Base-by-base conservation (phyloP, 2,113 vertebrate genomes). In the Eptesicus fuscus region DNA sequence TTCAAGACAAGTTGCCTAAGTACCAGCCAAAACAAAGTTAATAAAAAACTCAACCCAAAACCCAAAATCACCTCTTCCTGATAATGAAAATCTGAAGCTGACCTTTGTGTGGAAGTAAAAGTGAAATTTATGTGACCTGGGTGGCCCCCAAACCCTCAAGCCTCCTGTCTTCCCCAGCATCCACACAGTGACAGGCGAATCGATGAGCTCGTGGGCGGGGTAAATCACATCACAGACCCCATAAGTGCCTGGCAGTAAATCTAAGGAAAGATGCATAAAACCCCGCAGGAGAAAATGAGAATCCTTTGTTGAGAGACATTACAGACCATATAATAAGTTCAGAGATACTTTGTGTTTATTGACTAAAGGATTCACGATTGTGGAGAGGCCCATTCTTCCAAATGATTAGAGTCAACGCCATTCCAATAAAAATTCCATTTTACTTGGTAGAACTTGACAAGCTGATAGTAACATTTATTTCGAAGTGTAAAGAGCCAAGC, bases 151-250 rank as follows among this genome's bases (percentile, higher is more conserved):
- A 61, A 11, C 25, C n/a, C 14, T 92, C 28, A 65, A 3, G 20
- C 32, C 73, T 71, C 13, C 2, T 71, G 37, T 93, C 78, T 91
- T 82, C 92, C 70, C 59, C 42, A 56, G 51, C 35, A 67, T 32
- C 79, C 49, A 1, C 2, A 22, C 18, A 71, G 40, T 35, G 71
- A 71, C 7, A n/a, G 35, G 59, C 47, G 23, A 53, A 25, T 9
- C 20, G 37, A 59, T 67, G 87, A 71, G 28, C 44, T 87, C 87
- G 14, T 86, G 93, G 65, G 65, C 35, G 74, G 14, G 35, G 22
- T 89, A 44, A 96, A 93, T 91, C 32, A 87, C 89, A 92, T n/a
- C 49, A 51, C 63, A 83, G 53, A 83, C 59, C 42, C 76, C 4
- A 40, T 73, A 87, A 37, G 42, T 32, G 74, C 32, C 32, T 85